Evolutionary conservation across 2,888 invertebrate species (phyloP), one percentile per base, ranked within the genome.

Genomic region (Drosophila flavopinicola): DNA sequence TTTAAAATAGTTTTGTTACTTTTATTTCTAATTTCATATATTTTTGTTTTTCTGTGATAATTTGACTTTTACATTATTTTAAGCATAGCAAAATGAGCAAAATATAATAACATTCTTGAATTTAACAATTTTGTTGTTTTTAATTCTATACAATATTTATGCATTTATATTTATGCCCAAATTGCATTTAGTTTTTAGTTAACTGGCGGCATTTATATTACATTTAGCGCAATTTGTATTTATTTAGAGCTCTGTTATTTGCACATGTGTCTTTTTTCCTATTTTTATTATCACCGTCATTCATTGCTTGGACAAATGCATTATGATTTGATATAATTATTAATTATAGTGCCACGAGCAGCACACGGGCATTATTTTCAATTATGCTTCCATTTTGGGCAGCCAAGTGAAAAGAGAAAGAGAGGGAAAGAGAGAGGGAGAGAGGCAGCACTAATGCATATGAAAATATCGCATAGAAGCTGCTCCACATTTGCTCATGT

Each of bases 281-380:
- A 9, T 58, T 44, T 58, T 64, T 39, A 58, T 57, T 64, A 57
- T 29, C 33, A 24, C 10, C 38, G 51, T 13, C 47, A 25, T 51
- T 58, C 42, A 59, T 45, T 61, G 30, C 49, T 57, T 59, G 39
- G 27, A 30, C 45, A 58, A 53, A 64, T 70, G 48, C 54, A 75
- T 66, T 63, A 44, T 63, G 71, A 85, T 68, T 78, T 78, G 52
- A 58, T 65, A 66, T 75, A 78, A 72, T 82, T 66, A 72, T 42
- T 75, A 78, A 82, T 85, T 78, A 78, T 67, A 67, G 66, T 61
- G 41, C 65, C 53, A 6, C 23, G 10, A 25, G 39, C 20, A 13
- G 35, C 25, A 53, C 17, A 32, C 13, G 66, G 66, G n/a, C n/a
- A 79, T 66, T 72, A 79, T 78, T 78, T 79, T 60, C 78, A 78